Conservation (phyloP, 2,888 invertebrate genomes). For the Zaprionus obscuricornis region DNA sequence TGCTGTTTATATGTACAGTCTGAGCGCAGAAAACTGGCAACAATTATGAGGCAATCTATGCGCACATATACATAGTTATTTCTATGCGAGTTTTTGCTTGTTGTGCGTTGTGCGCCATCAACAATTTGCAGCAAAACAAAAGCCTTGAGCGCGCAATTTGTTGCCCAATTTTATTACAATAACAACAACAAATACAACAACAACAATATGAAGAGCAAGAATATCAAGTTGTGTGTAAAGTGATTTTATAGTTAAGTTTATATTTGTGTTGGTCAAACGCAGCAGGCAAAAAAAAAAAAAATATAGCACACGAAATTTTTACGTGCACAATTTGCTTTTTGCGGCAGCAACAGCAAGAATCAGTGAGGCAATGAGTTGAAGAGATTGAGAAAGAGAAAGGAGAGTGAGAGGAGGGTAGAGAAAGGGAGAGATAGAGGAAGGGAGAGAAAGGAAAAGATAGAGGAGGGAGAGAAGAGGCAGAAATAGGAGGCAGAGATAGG, state of each 20-base stretch:
- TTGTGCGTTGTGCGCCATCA: slow-evolving; percentile 43
- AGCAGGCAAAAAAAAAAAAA: neutral
- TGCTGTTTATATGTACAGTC: no score
- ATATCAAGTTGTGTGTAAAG: slow-evolving; percentile 29
- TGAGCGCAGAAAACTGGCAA: slow-evolving; percentile 5
- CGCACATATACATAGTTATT: slow-evolving; percentile 23
- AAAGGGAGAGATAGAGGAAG: neutral
- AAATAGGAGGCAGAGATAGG: slow-evolving; percentile 16
- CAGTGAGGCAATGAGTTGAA: no score
- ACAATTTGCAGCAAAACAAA: slow-evolving; percentile 60
- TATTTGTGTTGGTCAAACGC: slow-evolving; percentile 29
- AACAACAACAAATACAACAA: slow-evolving; percentile 17
- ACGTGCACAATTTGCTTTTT: slow-evolving; percentile 29
- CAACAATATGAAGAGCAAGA: slow-evolving; percentile 7
- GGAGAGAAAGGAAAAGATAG: no score
- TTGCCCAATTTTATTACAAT: slow-evolving; percentile 48
- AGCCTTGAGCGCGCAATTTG: slow-evolving; percentile 55
- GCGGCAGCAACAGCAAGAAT: no score
- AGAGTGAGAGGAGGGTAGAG: no score
- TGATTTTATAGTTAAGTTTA: slow-evolving; percentile 68
- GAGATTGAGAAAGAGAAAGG: no score
- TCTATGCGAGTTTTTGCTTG: slow-evolving; percentile 12
- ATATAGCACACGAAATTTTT: slow-evolving; percentile 24
- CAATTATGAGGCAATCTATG: slow-evolving; percentile 50
- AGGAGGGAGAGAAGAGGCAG: no score